phyloP scores from a whole-genome alignment of 2,797 vertebrate genomes.

The Acrossocheilus fasciatus region DNA sequence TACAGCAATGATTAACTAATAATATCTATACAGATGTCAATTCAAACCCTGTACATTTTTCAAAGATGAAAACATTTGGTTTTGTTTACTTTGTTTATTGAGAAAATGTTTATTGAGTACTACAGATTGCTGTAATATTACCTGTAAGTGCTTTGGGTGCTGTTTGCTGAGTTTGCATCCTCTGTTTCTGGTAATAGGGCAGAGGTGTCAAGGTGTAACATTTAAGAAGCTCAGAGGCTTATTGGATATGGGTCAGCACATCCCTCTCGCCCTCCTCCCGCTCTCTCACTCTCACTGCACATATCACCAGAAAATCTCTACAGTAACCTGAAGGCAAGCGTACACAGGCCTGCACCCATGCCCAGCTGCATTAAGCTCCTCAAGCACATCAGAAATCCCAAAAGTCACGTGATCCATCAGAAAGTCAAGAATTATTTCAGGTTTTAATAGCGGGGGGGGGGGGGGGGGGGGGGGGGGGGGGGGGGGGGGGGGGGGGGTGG shows the following conservation, averaged over 20 bases:
- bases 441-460: neutral
- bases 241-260: constrained; percentile 82
- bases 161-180: constrained; percentile 68
- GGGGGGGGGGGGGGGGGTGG: too few relatives aligned
- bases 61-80: neutral
- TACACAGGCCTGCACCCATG: neutral
- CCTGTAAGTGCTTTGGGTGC: constrained; percentile 20
- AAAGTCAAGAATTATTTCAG: neutral
- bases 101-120: constrained; percentile 30
- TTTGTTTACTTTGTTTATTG: neutral
- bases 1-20: neutral
- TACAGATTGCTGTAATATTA: neutral
- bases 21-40: neutral
- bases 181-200: constrained; percentile 74
- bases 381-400: constrained; percentile 10
- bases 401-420: constrained; percentile 8
- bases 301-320: constrained; percentile 13
- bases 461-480: too few relatives aligned
- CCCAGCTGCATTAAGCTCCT: constrained; percentile 2
- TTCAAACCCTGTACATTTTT: neutral
- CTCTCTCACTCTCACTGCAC: constrained; percentile 18
- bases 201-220: constrained; percentile 73
- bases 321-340: neutral
- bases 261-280: constrained; percentile 22
- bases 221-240: constrained; percentile 89